Conservation (phyloP, 53 echinoderm and acorn worm species). For the Stichopus horrens region DNA sequence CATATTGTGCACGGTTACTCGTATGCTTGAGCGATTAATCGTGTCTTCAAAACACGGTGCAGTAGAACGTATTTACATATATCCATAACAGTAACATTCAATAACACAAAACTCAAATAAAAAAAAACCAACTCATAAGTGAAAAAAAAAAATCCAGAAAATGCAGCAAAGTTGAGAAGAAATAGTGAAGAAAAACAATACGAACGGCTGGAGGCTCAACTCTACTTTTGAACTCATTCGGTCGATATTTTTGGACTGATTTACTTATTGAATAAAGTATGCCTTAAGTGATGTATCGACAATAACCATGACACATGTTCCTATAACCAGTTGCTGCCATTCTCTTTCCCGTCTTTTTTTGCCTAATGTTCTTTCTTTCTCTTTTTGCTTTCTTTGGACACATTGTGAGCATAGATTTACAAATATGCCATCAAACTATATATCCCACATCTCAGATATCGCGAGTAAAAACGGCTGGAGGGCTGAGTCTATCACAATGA, state of each 20-base stretch:
- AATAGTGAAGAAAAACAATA: background rate
- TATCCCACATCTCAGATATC: slow-evolving; percentile 21
- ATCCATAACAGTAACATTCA: too few relatives aligned
- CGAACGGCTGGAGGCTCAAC: slow-evolving; percentile 2
- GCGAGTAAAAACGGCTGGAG: slow-evolving; percentile 36
- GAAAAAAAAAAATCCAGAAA: too few relatives aligned
- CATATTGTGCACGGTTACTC: too few relatives aligned
- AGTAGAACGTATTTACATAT: too few relatives aligned
- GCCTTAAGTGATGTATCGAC: slow-evolving; percentile 35
- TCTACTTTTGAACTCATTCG: background rate
- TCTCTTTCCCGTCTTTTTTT: background rate
- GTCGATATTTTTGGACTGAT: background rate
- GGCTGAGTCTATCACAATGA: slow-evolving; percentile 34
- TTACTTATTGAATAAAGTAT: slow-evolving; percentile 27
- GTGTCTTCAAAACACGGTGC: too few relatives aligned
- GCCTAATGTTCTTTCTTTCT: background rate
- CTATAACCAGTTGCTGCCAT: background rate
- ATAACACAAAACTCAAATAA: too few relatives aligned
- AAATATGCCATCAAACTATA: slow-evolving; percentile 42
- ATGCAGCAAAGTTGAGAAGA: background rate
- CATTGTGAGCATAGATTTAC: slow-evolving; percentile 41
- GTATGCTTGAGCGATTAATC: too few relatives aligned
- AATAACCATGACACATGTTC: slow-evolving; percentile 45
- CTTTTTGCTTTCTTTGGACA: background rate
- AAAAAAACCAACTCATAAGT: too few relatives aligned